These are phyloP conservation scores for Lagopus muta DNA, from an alignment of 2,113 vertebrate genomes.

Conservation along the genomic window DNA sequence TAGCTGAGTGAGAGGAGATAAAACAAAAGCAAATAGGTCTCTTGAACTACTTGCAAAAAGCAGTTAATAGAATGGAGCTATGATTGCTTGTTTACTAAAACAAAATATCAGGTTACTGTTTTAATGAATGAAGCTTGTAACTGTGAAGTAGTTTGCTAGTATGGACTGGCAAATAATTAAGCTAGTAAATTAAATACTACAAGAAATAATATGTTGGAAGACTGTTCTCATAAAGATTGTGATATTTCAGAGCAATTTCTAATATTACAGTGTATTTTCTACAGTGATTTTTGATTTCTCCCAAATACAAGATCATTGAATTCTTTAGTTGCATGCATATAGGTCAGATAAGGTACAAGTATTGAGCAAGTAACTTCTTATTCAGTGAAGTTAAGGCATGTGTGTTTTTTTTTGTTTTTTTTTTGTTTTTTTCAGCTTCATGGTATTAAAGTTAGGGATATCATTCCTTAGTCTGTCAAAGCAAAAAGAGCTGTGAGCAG, in stretches of 20 bases:
- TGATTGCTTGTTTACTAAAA: not conserved
- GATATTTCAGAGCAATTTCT: too few species aligned
- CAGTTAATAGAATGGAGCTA: not conserved
- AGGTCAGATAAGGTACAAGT: not conserved
- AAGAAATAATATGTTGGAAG: not conserved
- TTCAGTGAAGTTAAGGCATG: too few species aligned
- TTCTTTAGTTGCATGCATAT: too few species aligned
- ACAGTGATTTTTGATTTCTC: not conserved
- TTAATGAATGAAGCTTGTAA: not conserved
- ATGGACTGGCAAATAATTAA: not conserved
- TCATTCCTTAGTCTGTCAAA: not conserved
- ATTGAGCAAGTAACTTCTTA: too few species aligned
- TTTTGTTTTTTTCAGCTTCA: too few species aligned
- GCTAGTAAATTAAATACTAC: not conserved
- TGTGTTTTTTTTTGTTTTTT: too few species aligned
- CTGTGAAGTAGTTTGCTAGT: not conserved
- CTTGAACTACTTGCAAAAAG: not conserved
- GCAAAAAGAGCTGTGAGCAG: not conserved
- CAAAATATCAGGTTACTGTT: not conserved
- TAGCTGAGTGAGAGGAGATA: not conserved
- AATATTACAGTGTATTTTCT: not conserved
- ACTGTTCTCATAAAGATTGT: not conserved
- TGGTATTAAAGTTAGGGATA: not conserved
- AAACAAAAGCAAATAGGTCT: not conserved
- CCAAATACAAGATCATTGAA: not conserved